These are phyloP conservation scores for Apogon hyalosoma DNA, from an alignment of 2,797 vertebrate genomes.

Conservation along the genomic window DNA sequence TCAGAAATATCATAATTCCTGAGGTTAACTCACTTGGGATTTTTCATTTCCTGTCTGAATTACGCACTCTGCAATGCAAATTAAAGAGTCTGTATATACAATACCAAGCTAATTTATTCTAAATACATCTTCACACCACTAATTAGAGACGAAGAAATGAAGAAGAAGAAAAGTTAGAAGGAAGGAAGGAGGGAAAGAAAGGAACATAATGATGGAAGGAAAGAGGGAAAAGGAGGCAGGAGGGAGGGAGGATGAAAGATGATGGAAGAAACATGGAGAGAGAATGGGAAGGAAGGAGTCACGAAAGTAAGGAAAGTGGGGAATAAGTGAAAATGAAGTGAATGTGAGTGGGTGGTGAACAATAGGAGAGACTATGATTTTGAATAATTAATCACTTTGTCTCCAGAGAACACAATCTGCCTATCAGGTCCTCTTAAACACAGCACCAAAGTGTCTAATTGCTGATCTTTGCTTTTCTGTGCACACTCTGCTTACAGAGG, in stretches of 20 bases:
- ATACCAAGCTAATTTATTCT: background rate
- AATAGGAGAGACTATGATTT: conserved; percentile 13
- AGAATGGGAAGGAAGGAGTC: background rate
- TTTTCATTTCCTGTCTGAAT: conserved; percentile 22
- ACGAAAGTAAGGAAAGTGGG: conserved; percentile 4
- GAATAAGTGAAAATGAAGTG: background rate
- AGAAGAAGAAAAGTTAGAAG: background rate
- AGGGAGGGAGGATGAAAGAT: background rate
- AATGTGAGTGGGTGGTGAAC: background rate
- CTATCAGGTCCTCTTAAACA: conserved; percentile 40
- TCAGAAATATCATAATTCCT: conserved; percentile 28
- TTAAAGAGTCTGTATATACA: background rate
- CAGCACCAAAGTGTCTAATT: conserved; percentile 52
- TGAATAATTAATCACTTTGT: conserved; percentile 65
- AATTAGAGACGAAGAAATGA: background rate
- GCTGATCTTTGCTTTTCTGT: conserved; percentile 66
- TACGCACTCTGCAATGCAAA: conserved; percentile 18
- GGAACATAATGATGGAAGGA: background rate
- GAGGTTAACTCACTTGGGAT: conserved; percentile 30
- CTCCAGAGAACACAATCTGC: conserved; percentile 49
- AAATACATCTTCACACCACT: background rate
- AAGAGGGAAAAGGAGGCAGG: too few relatives aligned
- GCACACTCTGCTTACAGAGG: conserved; percentile 55
- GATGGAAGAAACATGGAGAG: background rate
- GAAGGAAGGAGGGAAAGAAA: background rate